Evolutionary conservation across 2,113 vertebrate genomes (phyloP).

Genomic region (Panurus biarmicus): DNA sequence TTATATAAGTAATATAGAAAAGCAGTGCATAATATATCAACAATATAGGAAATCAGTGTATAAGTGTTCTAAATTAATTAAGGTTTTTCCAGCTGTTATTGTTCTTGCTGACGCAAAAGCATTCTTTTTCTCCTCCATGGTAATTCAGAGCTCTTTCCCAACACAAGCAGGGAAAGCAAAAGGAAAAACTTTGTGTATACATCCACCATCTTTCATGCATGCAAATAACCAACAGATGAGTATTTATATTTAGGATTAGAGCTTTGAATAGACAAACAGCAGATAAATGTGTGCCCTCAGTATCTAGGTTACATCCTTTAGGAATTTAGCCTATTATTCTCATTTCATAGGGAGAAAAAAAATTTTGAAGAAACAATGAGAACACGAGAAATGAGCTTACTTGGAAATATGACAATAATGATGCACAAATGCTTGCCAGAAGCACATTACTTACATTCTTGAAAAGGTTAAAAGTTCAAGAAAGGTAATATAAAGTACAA

Average conservation of each 20-base stretch:
- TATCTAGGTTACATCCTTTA: constrained; percentile 7
- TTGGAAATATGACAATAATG: not conserved
- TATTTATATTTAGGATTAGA: constrained; percentile 27
- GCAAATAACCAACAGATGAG: not conserved
- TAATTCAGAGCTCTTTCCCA: not conserved
- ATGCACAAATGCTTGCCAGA: not conserved
- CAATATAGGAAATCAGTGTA: not conserved
- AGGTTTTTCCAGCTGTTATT: not conserved
- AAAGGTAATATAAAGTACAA: not conserved
- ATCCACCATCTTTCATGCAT: not conserved
- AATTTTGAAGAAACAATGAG: not conserved
- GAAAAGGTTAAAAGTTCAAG: not conserved
- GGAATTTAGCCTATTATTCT: not conserved
- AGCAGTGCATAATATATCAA: not conserved
- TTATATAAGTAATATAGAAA: not conserved
- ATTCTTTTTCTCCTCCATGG: not conserved
- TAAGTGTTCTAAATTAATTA: not conserved
- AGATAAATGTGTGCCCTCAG: not conserved
- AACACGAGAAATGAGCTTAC: not conserved
- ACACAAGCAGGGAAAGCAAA: not conserved
- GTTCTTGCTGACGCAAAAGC: not conserved
- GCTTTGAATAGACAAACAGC: not conserved
- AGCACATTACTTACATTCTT: not conserved
- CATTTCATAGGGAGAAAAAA: not conserved
- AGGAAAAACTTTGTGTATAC: not conserved